Evolutionary conservation across 2,113 vertebrate genomes (phyloP).

Genomic region (Rhinolophus sinicus): DNA sequence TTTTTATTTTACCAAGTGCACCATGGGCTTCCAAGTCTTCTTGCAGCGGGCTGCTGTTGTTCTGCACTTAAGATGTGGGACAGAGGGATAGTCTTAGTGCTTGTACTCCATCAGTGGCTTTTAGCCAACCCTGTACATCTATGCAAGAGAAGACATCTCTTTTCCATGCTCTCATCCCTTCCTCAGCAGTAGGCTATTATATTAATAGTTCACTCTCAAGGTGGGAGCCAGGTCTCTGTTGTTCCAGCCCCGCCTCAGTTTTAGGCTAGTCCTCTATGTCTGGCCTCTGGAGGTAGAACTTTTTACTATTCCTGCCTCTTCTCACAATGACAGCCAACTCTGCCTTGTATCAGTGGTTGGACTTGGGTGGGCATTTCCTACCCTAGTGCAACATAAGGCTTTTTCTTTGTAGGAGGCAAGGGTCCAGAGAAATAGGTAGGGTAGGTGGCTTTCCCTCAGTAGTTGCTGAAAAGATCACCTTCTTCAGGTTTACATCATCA

Average conservation of each 20-base stretch:
- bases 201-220: neutral
- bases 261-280: too few species aligned
- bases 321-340: neutral
- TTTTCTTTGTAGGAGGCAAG: neutral
- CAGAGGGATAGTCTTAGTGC: neutral
- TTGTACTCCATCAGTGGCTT: neutral
- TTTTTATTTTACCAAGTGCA: neutral
- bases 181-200: neutral
- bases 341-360: neutral
- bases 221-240: neutral
- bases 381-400: neutral
- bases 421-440: neutral
- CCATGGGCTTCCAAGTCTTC: neutral
- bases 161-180: neutral
- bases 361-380: neutral
- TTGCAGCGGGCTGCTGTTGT: too few species aligned
- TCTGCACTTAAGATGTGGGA: neutral
- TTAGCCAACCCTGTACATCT: too few species aligned
- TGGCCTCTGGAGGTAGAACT: neutral
- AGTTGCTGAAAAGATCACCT: neutral
- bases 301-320: neutral
- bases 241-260: neutral
- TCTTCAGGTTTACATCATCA: neutral
- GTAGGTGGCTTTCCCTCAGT: neutral
- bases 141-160: accelerated